Evolutionary conservation across 1,140 invertebrate genomes (phyloP).

Genomic region (Trachymyrmex cornetzi): DNA sequence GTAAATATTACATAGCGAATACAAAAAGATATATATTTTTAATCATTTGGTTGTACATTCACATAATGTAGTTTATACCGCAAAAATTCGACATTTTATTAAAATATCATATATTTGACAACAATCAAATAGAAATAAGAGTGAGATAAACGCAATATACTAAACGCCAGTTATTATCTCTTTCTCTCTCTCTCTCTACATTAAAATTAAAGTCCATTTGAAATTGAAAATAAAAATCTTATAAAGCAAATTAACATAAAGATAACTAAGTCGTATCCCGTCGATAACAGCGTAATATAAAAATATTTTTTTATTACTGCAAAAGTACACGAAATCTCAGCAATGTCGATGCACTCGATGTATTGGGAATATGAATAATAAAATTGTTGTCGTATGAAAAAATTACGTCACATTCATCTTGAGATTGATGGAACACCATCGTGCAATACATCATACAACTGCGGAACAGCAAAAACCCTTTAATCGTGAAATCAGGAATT

Average conservation of each 20-base stretch:
- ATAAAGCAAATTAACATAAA: conserved; percentile 23
- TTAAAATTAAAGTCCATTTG: too few relatives aligned
- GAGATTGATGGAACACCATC: conserved; percentile 12
- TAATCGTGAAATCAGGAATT: conserved; percentile 38
- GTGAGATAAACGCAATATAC: too few relatives aligned
- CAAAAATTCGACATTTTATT: too few relatives aligned
- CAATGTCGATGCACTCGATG: neutral
- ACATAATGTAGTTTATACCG: too few relatives aligned
- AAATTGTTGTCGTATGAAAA: conserved; percentile 20
- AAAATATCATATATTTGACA: too few relatives aligned
- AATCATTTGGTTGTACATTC: too few relatives aligned
- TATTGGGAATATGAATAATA: neutral
- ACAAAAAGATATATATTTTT: too few relatives aligned
- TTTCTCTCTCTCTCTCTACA: too few relatives aligned
- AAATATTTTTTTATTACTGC: conserved; percentile 1
- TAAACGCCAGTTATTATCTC: too few relatives aligned
- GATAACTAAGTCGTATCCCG: neutral
- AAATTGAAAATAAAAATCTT: neutral
- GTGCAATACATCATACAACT: conserved; percentile 20
- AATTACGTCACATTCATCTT: conserved; percentile 23
- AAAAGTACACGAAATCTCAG: neutral
- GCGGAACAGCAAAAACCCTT: conserved; percentile 31
- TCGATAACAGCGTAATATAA: neutral
- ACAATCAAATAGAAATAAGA: too few relatives aligned
- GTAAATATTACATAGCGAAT: too few relatives aligned